These are phyloP conservation scores for Neoascia interrupta DNA, from an alignment of 2,888 invertebrate genomes.

Conservation along the genomic window DNA sequence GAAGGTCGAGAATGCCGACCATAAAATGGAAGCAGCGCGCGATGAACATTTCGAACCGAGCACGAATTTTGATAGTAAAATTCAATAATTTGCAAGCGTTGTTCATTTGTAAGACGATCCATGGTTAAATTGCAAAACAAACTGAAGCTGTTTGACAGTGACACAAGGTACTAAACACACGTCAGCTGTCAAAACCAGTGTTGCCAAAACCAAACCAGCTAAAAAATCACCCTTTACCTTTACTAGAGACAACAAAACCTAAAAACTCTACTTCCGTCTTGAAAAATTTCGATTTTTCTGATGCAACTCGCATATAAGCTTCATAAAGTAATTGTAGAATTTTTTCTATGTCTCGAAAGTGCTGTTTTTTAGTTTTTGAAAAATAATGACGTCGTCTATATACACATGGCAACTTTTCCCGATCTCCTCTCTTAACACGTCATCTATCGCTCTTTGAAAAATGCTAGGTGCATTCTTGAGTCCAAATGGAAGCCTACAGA, in stretches of 20 bases:
- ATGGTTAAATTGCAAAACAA: too few species aligned
- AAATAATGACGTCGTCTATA: constrained; percentile 9
- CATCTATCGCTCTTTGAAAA: constrained; percentile 5
- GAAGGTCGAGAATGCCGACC: too few species aligned
- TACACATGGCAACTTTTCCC: constrained; percentile 15
- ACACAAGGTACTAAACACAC: too few species aligned
- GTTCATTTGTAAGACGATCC: too few species aligned
- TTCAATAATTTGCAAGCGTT: too few species aligned
- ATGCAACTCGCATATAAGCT: neutral
- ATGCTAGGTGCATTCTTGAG: constrained; percentile 31
- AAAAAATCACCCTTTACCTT: too few species aligned
- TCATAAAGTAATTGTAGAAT: neutral
- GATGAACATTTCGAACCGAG: too few species aligned
- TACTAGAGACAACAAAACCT: neutral
- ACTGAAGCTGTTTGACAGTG: too few species aligned
- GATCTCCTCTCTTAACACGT: constrained; percentile 1
- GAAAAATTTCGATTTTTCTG: neutral
- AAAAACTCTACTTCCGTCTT: neutral
- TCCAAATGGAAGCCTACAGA: constrained; percentile 27
- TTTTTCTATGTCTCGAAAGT: constrained; percentile 13
- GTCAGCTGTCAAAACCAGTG: too few species aligned
- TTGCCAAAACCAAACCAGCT: too few species aligned
- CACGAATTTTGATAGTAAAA: too few species aligned
- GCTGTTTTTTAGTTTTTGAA: neutral
- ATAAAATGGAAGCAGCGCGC: too few species aligned